A percentile compares a stretch with the other conserved stretches of the same genome.
phyloP scores from a whole-genome alignment of 2,797 vertebrate species.

The Rhinatrema bivittatum region DNA sequence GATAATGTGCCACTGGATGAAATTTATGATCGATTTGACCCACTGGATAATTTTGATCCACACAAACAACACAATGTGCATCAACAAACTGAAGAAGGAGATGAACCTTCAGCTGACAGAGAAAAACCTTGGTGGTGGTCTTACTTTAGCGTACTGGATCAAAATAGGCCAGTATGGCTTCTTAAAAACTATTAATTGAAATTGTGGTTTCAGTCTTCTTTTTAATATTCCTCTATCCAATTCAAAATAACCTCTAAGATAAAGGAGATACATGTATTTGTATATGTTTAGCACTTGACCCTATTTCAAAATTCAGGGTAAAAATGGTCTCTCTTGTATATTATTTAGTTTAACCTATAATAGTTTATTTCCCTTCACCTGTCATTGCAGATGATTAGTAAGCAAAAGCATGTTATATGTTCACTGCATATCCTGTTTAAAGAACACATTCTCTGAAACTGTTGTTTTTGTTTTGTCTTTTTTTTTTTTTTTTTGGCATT shows the following conservation, averaged over 20 bases:
- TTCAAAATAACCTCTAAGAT: not conserved
- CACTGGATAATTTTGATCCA: slow-evolving; percentile 67
- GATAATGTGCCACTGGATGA: slow-evolving; percentile 40
- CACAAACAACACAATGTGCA: slow-evolving; percentile 12
- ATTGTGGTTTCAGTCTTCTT: fast-evolving
- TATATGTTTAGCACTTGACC: too few relatives aligned
- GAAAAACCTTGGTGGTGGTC: slow-evolving; percentile 97
- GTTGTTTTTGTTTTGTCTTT: too few relatives aligned
- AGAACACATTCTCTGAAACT: too few relatives aligned
- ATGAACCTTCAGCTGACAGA: slow-evolving; percentile 6
- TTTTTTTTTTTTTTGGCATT: slow-evolving; percentile 1
- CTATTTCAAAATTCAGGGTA: slow-evolving; percentile 12
- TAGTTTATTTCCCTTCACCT: too few relatives aligned
- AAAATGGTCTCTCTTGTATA: slow-evolving; percentile 2
- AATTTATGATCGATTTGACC: slow-evolving; percentile 56
- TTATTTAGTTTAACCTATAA: too few relatives aligned
- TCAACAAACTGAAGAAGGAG: slow-evolving; percentile 25
- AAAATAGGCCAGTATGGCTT: slow-evolving; percentile 80
- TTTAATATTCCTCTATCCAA: fast-evolving
- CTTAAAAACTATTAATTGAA: slow-evolving; percentile 63
- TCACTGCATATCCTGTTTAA: too few relatives aligned
- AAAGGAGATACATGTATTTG: slow-evolving; percentile 23
- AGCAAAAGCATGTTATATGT: not conserved
- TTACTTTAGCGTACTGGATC: slow-evolving; percentile 80
- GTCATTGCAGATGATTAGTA: not conserved